phyloP scores from a whole-genome alignment of 2,888 invertebrate genomes.

The Acleris emargana region DNA sequence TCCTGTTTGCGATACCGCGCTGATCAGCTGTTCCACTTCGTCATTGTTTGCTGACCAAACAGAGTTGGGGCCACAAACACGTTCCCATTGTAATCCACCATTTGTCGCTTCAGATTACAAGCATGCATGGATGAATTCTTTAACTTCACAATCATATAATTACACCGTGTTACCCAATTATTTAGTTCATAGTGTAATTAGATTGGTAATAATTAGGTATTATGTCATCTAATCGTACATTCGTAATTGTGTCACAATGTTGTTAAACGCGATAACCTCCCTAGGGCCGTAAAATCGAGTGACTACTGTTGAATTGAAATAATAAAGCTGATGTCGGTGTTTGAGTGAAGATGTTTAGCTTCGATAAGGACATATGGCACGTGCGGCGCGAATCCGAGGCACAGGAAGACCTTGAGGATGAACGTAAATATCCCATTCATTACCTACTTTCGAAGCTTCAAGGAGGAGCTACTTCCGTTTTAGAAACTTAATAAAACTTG shows the following conservation, averaged over 20 bases:
- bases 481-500: too few relatives aligned
- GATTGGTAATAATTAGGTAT: neutral
- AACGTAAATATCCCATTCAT: constrained; percentile 30
- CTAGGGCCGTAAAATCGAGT: constrained; percentile 12
- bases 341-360: constrained; percentile 70
- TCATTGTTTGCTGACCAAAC: constrained; percentile 21
- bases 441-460: neutral
- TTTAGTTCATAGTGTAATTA: too few relatives aligned
- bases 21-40: constrained; percentile 19
- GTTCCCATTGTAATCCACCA: constrained; percentile 19
- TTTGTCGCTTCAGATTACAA: neutral
- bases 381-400: constrained; percentile 63
- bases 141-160: too few relatives aligned
- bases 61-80: constrained; percentile 16
- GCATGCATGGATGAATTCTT: neutral
- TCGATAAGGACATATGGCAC: constrained; percentile 79
- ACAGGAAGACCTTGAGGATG: constrained; percentile 48
- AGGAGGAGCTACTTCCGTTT: too few relatives aligned
- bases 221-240: neutral
- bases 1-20: constrained; percentile 6
- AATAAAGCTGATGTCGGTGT: constrained; percentile 14
- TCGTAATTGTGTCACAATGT: constrained; percentile 26
- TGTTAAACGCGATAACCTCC: constrained; percentile 12
- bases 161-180: too few relatives aligned
- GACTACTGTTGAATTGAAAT: constrained; percentile 17